Evolutionary conservation across 2,113 vertebrate genomes (phyloP).

Genomic region (Xiphophorus maculatus): DNA sequence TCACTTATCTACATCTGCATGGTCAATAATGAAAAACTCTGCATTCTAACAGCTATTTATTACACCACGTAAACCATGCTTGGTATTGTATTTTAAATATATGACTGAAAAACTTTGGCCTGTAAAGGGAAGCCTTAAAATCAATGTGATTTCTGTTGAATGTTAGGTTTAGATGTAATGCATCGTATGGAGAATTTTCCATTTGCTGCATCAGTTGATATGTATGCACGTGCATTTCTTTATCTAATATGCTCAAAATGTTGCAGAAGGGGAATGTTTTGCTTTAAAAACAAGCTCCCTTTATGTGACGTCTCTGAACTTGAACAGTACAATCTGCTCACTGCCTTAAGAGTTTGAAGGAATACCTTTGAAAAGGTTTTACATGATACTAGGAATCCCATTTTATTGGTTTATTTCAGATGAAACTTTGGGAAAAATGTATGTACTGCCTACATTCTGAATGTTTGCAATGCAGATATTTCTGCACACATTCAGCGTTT

Average conservation of each 20-base stretch:
- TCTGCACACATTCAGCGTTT: constrained; percentile 39
- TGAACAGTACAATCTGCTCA: constrained; percentile 12
- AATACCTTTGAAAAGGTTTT: constrained; percentile 8
- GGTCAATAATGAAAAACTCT: constrained; percentile 45
- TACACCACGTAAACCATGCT: constrained; percentile 20
- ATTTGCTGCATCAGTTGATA: constrained; percentile 1
- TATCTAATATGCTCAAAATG: constrained; percentile 30
- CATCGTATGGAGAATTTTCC: constrained; percentile 23
- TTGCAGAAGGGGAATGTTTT: constrained; percentile 44
- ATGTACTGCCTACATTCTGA: neutral
- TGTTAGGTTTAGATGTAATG: constrained; percentile 26
- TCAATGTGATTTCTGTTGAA: constrained; percentile 45
- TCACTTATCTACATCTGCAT: constrained; percentile 34
- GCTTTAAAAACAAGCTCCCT: constrained; percentile 27
- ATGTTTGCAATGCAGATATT: constrained; percentile 9
- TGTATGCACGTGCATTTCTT: neutral
- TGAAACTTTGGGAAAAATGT: constrained; percentile 37
- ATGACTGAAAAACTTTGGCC: constrained; percentile 34
- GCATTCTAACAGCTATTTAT: constrained; percentile 68
- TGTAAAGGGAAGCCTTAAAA: constrained; percentile 65
- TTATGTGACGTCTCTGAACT: constrained; percentile 3
- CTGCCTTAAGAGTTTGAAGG: constrained; percentile 19
- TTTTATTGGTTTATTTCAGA: constrained; percentile 26
- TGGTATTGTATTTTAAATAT: constrained; percentile 31
- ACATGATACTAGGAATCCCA: constrained; percentile 4